phyloP scores from a whole-genome alignment of 2,797 vertebrate species.

The Notolepis coatsorum region DNA sequence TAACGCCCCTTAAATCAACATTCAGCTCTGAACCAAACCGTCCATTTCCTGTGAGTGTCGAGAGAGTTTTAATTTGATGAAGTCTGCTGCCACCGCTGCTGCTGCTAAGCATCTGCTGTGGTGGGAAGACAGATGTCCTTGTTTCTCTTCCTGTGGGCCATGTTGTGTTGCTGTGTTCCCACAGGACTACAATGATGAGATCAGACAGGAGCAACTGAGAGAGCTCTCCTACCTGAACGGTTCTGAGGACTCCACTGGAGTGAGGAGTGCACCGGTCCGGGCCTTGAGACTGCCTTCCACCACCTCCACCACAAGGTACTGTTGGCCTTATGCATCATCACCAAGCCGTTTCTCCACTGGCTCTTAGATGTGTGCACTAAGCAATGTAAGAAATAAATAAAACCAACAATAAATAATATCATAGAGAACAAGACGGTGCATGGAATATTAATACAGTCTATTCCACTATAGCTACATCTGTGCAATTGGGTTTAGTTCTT shows the following conservation, averaged over 20 bases:
- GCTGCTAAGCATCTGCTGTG: conserved; percentile 61
- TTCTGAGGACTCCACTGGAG: conserved; percentile 91
- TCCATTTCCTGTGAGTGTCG: conserved; percentile 54
- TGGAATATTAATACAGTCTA: no score
- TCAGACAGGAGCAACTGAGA: conserved; percentile 97
- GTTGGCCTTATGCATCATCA: no score
- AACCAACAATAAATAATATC: no score
- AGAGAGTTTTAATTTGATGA: conserved; percentile 61
- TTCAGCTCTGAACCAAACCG: conserved; percentile 40
- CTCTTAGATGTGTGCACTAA: no score
- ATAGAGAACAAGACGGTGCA: no score
- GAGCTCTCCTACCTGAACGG: conserved; percentile 96
- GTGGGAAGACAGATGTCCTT: conserved; percentile 58
- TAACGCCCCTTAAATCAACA: conserved; percentile 54
- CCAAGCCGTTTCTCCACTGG: no score
- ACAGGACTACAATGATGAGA: conserved; percentile 99
- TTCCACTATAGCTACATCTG: no score
- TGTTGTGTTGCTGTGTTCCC: conserved; percentile 48
- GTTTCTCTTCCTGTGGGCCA: conserved; percentile 39
- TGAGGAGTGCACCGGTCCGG: conserved; percentile 86
- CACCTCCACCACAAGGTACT: conserved; percentile 88
- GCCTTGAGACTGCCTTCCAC: conserved; percentile 84
- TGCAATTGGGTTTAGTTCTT: no score
- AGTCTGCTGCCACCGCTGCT: conserved; percentile 59
- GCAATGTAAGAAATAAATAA: no score